Percentiles rank a stretch among this genome's conserved stretches.
These are phyloP conservation scores for Cabera pusaria DNA, from an alignment of 2,888 invertebrate genomes.

Conservation along the genomic window DNA sequence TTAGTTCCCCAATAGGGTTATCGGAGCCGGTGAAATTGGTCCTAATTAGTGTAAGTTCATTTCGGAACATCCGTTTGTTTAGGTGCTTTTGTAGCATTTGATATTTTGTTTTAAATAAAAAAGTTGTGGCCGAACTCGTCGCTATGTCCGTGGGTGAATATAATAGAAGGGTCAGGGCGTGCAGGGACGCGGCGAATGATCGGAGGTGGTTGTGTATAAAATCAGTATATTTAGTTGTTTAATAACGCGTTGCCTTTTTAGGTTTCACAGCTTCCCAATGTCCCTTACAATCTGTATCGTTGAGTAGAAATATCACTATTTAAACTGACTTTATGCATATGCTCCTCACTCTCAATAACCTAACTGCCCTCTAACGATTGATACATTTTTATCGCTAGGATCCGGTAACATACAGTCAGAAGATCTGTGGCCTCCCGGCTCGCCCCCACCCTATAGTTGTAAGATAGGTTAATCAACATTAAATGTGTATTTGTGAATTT, in stretches of 20 bases:
- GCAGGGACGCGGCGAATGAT: constrained; percentile 48
- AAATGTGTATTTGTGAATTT: constrained; percentile 83
- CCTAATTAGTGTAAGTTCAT: constrained; percentile 27
- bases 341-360: no score
- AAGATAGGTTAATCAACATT: constrained; percentile 78
- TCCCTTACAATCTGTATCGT: no score
- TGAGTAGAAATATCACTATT: neutral
- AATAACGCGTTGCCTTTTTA: no score
- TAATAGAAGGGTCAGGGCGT: constrained; percentile 50
- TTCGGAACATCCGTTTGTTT: constrained; percentile 44
- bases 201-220: no score
- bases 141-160: constrained; percentile 64
- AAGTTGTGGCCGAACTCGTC: constrained; percentile 69
- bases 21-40: no score
- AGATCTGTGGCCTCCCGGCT: constrained; percentile 52
- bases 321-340: no score
- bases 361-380: constrained; percentile 20
- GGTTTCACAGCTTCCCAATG: no score
- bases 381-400: constrained; percentile 29
- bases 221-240: no score
- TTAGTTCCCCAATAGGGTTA: no score
- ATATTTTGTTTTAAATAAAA: constrained; percentile 43
- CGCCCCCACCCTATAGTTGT: constrained; percentile 56
- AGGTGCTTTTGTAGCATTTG: constrained; percentile 65
- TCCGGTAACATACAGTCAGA: no score